Evolutionary conservation across 2,888 invertebrate species (phyloP).

Genomic region (Synergus laeviventris): DNA sequence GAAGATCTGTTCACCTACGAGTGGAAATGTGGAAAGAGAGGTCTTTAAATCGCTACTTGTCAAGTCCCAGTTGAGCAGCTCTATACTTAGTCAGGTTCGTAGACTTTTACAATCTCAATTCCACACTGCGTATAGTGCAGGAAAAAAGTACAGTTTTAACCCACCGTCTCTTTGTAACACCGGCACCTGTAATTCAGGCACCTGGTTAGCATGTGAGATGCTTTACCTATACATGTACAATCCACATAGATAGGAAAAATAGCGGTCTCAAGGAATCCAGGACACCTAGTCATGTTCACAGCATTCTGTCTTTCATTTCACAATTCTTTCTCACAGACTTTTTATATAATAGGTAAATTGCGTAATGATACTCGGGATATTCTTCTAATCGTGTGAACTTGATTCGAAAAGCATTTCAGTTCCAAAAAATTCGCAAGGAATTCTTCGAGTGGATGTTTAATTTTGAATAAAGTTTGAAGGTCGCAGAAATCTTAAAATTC

Average conservation of each 20-base stretch:
- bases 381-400: too few species aligned
- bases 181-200: constrained; percentile 48
- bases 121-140: constrained; percentile 1
- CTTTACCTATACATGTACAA: too few species aligned
- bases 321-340: not conserved
- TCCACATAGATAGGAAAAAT: constrained; percentile 8
- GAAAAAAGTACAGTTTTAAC: constrained; percentile 45
- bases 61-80: constrained; percentile 77
- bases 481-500: not conserved
- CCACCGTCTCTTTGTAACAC: constrained; percentile 42
- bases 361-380: not conserved
- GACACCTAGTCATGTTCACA: constrained; percentile 43
- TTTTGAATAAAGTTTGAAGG: too few species aligned
- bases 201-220: constrained; percentile 45
- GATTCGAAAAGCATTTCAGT: too few species aligned
- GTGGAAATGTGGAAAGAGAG: constrained; percentile 78
- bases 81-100: constrained; percentile 75
- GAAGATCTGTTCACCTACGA: constrained; percentile 77
- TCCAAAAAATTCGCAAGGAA: too few species aligned
- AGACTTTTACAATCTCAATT: not conserved
- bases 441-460: too few species aligned
- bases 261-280: constrained; percentile 49
- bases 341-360: not conserved
- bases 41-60: constrained; percentile 78
- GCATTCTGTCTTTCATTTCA: constrained; percentile 28